Conservation (phyloP, 1,140 invertebrate genomes). For the Branchinecta lindahli region DNA sequence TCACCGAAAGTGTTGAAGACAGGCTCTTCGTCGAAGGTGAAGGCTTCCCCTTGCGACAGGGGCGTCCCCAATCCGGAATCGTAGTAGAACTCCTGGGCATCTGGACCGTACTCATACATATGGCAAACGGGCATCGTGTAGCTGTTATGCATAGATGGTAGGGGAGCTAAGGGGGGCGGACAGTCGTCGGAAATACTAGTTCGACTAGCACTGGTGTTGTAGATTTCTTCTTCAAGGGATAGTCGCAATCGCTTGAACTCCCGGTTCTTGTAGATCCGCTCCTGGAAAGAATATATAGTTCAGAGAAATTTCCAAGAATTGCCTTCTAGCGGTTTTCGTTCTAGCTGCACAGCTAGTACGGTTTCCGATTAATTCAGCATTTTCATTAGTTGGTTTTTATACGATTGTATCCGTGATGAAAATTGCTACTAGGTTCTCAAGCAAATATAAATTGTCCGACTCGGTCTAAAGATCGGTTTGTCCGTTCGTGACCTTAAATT, state of each 20-base stretch:
- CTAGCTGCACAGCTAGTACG: too few relatives aligned
- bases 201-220: not conserved
- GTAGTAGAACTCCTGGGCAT: not conserved
- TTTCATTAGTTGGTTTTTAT: too few relatives aligned
- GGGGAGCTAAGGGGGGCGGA: not conserved
- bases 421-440: too few relatives aligned
- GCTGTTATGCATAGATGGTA: not conserved
- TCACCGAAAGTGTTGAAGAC: not conserved
- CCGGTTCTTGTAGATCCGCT: not conserved
- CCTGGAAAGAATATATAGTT: not conserved
- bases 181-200: not conserved
- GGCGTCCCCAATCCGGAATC: not conserved
- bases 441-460: too few relatives aligned
- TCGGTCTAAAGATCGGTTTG: too few relatives aligned
- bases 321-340: too few relatives aligned
- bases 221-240: not conserved
- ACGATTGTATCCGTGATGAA: too few relatives aligned
- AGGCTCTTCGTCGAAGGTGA: not conserved
- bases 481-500: too few relatives aligned
- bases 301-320: too few relatives aligned
- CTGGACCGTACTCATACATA: not conserved
- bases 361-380: too few relatives aligned
- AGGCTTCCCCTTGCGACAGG: not conserved
- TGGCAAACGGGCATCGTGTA: not conserved
- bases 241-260: constrained; percentile 2